These are phyloP conservation scores for Uloborus plumipes DNA, from an alignment of 2,888 invertebrate species.

Conservation along the genomic window DNA sequence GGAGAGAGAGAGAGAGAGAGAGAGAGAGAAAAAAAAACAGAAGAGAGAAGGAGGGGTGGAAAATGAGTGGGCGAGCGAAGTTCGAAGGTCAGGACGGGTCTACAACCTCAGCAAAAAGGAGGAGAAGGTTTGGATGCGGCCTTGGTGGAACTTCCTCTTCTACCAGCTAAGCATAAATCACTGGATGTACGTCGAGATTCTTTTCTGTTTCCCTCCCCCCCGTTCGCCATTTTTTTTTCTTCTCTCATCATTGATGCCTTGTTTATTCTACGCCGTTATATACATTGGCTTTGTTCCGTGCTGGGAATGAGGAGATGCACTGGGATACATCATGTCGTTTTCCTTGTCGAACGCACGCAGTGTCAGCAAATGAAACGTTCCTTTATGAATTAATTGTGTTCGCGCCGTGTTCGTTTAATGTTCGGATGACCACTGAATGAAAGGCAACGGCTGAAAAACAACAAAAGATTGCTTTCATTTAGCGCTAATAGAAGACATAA, in stretches of 20 bases:
- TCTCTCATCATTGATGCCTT: slow-evolving; percentile 22
- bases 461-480: no score
- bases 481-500: no score
- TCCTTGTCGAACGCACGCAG: neutral
- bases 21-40: slow-evolving; percentile 19
- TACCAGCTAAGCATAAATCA: slow-evolving; percentile 51
- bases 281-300: slow-evolving; percentile 34
- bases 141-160: slow-evolving; percentile 57
- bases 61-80: slow-evolving; percentile 58
- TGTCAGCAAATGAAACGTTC: no score
- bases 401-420: no score
- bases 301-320: slow-evolving; percentile 41
- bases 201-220: slow-evolving; percentile 12
- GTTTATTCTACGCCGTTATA: slow-evolving; percentile 54
- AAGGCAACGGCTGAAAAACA: no score
- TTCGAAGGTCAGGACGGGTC: slow-evolving; percentile 61
- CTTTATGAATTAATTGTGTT: no score
- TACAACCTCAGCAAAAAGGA: slow-evolving; percentile 49
- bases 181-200: slow-evolving; percentile 39
- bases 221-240: slow-evolving; percentile 5
- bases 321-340: slow-evolving; percentile 42
- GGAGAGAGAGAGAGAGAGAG: no score
- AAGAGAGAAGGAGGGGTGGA: slow-evolving; percentile 12
- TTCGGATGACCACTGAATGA: no score
- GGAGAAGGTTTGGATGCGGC: slow-evolving; percentile 33